phyloP scores from a whole-genome alignment of 1,140 invertebrate genomes.

The Wasmannia auropunctata region DNA sequence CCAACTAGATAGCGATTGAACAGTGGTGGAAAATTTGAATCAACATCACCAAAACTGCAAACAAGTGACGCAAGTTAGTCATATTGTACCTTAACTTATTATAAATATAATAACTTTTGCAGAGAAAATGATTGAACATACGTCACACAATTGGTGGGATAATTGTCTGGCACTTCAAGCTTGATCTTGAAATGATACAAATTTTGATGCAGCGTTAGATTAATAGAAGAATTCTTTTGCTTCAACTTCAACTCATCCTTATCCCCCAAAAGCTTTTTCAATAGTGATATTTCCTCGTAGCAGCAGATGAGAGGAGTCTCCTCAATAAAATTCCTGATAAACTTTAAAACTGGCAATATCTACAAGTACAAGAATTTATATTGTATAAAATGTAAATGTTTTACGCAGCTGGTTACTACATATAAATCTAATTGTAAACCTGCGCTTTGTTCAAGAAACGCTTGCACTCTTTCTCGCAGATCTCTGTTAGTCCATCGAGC shows the following conservation, averaged over 20 bases:
- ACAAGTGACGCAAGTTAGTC: slow-evolving; percentile 31
- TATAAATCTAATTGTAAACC: slow-evolving; percentile 72
- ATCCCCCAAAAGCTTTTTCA: slow-evolving; percentile 86
- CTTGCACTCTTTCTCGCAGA: slow-evolving; percentile 89
- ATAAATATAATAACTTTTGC: neutral
- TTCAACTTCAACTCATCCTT: slow-evolving; percentile 88
- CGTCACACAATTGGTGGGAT: slow-evolving; percentile 87
- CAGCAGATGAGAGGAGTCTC: slow-evolving; percentile 91
- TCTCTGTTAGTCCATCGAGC: slow-evolving; percentile 87
- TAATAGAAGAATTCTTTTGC: slow-evolving; percentile 88
- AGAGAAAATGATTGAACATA: slow-evolving; percentile 77
- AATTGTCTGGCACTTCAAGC: slow-evolving; percentile 88
- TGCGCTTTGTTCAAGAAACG: slow-evolving; percentile 88
- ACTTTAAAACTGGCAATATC: slow-evolving; percentile 87
- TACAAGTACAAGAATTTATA: slow-evolving; percentile 70
- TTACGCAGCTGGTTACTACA: neutral
- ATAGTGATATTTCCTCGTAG: slow-evolving; percentile 89
- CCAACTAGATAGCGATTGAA: slow-evolving; percentile 88
- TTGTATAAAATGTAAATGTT: neutral
- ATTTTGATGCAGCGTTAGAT: slow-evolving; percentile 87
- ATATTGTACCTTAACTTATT: neutral
- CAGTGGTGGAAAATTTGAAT: slow-evolving; percentile 89
- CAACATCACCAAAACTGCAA: slow-evolving; percentile 86
- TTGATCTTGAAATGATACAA: slow-evolving; percentile 88
- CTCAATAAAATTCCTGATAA: slow-evolving; percentile 89